Evolutionary conservation across 2,888 invertebrate species (phyloP).

Genomic region (Parascotia fuliginaria): DNA sequence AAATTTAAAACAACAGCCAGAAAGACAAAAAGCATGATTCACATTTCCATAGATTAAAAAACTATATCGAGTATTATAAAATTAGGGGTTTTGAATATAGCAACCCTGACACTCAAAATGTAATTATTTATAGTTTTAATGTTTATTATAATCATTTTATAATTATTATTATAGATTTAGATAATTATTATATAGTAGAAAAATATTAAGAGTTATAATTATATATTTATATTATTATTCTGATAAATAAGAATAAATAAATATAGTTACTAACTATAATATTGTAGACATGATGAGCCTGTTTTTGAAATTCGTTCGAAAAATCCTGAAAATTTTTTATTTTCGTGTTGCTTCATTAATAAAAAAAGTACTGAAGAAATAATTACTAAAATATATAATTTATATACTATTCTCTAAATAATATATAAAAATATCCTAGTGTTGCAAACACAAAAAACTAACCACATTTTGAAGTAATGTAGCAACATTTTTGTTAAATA

Average conservation of each 20-base stretch:
- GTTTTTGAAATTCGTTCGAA: background rate
- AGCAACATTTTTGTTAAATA: constrained; percentile 22
- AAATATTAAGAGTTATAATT: constrained; percentile 37
- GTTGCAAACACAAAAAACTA: too few species aligned
- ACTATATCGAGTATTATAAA: constrained; percentile 43
- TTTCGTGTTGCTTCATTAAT: background rate
- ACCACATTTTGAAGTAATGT: constrained; percentile 6
- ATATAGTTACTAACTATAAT: constrained; percentile 7
- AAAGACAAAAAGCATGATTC: constrained; percentile 34
- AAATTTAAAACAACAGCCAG: constrained; percentile 33
- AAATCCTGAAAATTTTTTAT: background rate
- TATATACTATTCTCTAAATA: too few species aligned
- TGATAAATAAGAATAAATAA: constrained; percentile 4
- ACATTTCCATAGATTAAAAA: constrained; percentile 51
- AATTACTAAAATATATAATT: too few species aligned
- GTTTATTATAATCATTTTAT: constrained; percentile 44
- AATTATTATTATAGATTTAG: constrained; percentile 36
- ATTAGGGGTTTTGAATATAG: constrained; percentile 8
- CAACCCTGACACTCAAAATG: constrained; percentile 34
- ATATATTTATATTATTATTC: constrained; percentile 39
- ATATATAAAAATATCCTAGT: too few species aligned
- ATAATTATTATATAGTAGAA: constrained; percentile 33
- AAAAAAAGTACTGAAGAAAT: too few species aligned
- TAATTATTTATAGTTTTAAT: constrained; percentile 31
- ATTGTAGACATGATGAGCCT: background rate